Evolutionary conservation across 2,113 vertebrate species (phyloP).

Genomic region (Percina caprodes): DNA sequence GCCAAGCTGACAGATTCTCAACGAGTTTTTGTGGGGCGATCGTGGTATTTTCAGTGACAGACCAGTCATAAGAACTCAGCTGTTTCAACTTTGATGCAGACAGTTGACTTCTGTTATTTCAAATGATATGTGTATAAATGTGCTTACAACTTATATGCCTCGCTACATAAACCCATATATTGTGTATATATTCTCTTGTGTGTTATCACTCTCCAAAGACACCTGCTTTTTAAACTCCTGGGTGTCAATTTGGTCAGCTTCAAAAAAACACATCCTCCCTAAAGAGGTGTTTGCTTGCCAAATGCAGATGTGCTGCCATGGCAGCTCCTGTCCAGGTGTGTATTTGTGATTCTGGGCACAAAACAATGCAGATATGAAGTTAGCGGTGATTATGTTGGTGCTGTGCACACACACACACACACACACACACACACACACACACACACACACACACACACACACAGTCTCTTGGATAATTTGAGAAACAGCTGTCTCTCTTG

Average conservation of each 20-base stretch:
- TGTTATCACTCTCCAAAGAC: constrained; percentile 1
- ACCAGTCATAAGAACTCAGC: background rate
- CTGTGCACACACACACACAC: constrained; percentile 1
- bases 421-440: constrained; percentile 21
- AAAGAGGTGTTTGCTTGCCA: background rate
- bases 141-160: constrained; percentile 20
- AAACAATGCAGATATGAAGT: constrained; percentile 31
- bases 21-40: background rate
- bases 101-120: constrained; percentile 20
- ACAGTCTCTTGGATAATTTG: constrained; percentile 15
- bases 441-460: constrained; percentile 9
- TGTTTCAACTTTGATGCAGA: constrained; percentile 8
- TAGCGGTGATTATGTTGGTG: constrained; percentile 17
- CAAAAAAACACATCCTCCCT: background rate
- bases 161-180: constrained; percentile 5
- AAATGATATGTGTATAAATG: background rate
- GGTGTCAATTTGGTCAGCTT: background rate
- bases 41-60: constrained; percentile 16
- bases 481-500: constrained; percentile 54
- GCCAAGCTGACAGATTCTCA: constrained; percentile 17
- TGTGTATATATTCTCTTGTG: background rate
- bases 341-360: constrained; percentile 31
- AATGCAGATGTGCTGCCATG: accelerated
- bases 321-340: constrained; percentile 20
- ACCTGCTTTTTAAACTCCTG: constrained; percentile 1